Conservation (phyloP, 2,113 vertebrate species). For the Uria aalge region DNA sequence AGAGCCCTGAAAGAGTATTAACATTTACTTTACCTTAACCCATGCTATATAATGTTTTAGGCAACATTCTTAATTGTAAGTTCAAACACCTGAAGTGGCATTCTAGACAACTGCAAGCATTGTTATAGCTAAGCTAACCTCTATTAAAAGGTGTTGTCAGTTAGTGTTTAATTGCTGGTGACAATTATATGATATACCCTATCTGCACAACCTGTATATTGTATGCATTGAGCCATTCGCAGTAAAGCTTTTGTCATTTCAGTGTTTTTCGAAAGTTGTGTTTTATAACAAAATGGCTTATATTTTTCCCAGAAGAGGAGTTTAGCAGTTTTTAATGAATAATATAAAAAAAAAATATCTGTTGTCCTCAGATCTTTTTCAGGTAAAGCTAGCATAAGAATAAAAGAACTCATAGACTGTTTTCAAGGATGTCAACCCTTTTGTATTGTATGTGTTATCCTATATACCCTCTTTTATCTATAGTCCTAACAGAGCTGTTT, state of each 20-base stretch:
- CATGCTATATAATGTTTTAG: constrained; percentile 77
- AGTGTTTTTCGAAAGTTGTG: constrained; percentile 73
- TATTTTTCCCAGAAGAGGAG: constrained; percentile 78
- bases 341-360: constrained; percentile 78
- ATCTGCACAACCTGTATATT: constrained; percentile 70
- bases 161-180: constrained; percentile 67
- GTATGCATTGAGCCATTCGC: constrained; percentile 65
- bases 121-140: constrained; percentile 64
- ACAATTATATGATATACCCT: constrained; percentile 56
- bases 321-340: constrained; percentile 78
- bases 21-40: constrained; percentile 69
- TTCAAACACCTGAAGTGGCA: constrained; percentile 70
- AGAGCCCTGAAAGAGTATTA: constrained; percentile 85
- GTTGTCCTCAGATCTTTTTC: constrained; percentile 73
- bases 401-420: constrained; percentile 62
- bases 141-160: constrained; percentile 62
- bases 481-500: constrained; percentile 69
- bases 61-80: constrained; percentile 82
- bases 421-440: constrained; percentile 73
- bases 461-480: constrained; percentile 62
- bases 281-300: constrained; percentile 81
- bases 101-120: constrained; percentile 63
- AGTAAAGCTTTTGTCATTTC: constrained; percentile 68
- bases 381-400: constrained; percentile 69
- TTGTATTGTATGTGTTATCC: constrained; percentile 65